Base-by-base conservation (phyloP, 2,797 vertebrate species). In the Perodicticus potto region DNA sequence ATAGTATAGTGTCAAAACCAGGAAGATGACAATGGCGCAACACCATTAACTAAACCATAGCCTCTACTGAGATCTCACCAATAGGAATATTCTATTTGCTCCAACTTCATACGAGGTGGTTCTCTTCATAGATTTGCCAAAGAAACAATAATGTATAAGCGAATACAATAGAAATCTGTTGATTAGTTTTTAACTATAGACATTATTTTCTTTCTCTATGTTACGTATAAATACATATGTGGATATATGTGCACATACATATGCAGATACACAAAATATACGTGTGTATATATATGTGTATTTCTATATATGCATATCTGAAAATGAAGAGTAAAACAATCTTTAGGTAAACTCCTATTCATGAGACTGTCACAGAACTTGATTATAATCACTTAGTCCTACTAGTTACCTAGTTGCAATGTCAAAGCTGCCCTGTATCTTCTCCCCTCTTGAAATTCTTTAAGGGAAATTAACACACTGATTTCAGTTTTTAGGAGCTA, bases 381-480 rank as follows among this genome's bases (percentile, higher is more conserved):
- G 73, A 86, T 74, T 34, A 70, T 63, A 69, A 92, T 86, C 53
- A 76, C 74, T 83, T 43, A 70, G 65, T 87, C 5, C 49, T 53
- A 53, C 49, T 23, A 65, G 37, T 84, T 45, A 97, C n/a, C n/a
- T 97, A 81, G 83, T 94, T 97, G 49, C 25, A 89, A 13, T 67
- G 82, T 27, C n/a, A 29, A 11, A 37, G 89, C n/a, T 95, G 63
- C 92, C 94, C 93, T 92, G 4, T 59, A 37, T 93, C 94, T 96
- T 57, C 59, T 89, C 37, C 0, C 0, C 57, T 95, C 72, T 94
- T 74, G 65, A 8, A 91, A 78, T 17, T 76, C 45, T 72, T 85
- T 87, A 96, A 80, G 89, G 81, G 69, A 90, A 97, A 95, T 59
- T 63, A 84, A 96, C 37, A 55, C 96, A 94, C 29, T 86, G 34